phyloP scores from a whole-genome alignment of 2,888 invertebrate species.

The Tetragnatha montana region DNA sequence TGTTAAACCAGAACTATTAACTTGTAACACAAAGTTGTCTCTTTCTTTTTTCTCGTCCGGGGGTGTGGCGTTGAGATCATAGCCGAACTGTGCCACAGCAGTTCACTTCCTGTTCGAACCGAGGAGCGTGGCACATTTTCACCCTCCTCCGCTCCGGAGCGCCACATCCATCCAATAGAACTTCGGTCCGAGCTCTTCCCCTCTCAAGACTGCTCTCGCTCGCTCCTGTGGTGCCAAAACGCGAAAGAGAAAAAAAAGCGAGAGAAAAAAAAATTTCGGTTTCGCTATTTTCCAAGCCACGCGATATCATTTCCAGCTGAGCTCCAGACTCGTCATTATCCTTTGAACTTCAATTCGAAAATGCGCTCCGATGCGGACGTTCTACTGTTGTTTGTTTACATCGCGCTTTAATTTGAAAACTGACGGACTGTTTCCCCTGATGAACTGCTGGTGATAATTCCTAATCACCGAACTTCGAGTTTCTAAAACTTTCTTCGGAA shows the following conservation, averaged over 20 bases:
- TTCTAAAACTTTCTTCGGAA: neutral
- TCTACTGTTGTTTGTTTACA: conserved; percentile 13
- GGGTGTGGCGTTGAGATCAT: conserved; percentile 54
- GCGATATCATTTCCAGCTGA: neutral
- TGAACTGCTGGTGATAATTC: neutral
- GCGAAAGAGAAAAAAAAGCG: neutral
- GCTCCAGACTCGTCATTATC: neutral
- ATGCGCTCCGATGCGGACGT: neutral
- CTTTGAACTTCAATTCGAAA: neutral
- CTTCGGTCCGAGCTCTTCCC: conserved; percentile 23
- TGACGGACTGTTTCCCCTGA: neutral
- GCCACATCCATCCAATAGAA: conserved; percentile 28
- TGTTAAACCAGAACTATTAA: conserved; percentile 18
- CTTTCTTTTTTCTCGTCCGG: conserved; percentile 32
- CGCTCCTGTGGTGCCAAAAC: neutral
- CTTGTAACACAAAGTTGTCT: conserved; percentile 6
- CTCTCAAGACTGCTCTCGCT: conserved; percentile 8
- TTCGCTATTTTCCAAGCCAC: neutral
- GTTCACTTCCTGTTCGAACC: conserved; percentile 60
- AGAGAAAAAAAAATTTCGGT: neutral
- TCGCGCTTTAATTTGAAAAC: conserved; percentile 1
- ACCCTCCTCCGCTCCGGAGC: conserved; percentile 19
- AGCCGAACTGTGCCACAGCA: conserved; percentile 55
- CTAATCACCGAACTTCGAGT: neutral
- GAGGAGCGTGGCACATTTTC: conserved; percentile 66